A percentile compares a stretch with the other conserved stretches of the same genome.
phyloP scores from a whole-genome alignment of 2,113 vertebrate species.

The Nothobranchius kuhntae region DNA sequence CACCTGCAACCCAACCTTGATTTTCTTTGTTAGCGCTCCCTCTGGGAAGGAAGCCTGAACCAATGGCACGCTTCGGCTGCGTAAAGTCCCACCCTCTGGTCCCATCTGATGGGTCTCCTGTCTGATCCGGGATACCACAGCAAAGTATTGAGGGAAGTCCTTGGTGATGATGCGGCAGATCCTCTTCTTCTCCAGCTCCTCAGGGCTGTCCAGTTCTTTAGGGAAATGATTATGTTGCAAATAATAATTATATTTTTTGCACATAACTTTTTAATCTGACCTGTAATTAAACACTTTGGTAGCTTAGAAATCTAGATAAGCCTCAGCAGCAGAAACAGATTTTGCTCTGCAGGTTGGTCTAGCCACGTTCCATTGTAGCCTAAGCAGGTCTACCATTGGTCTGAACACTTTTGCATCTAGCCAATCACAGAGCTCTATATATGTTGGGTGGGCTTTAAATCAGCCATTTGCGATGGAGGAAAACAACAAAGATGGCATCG shows the following conservation, averaged over 20 bases:
- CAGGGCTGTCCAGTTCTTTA: slow-evolving; percentile 88
- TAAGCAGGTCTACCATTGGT: too few species aligned
- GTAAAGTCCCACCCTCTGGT: slow-evolving; percentile 92
- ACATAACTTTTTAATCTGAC: background rate
- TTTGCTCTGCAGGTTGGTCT: too few species aligned
- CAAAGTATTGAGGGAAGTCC: slow-evolving; percentile 98
- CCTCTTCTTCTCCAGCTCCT: slow-evolving; percentile 93
- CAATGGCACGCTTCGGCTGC: slow-evolving; percentile 87
- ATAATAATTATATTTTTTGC: background rate
- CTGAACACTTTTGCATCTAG: too few species aligned
- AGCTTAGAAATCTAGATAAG: too few species aligned
- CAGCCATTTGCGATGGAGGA: too few species aligned
- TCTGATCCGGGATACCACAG: slow-evolving; percentile 94
- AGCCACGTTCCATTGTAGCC: too few species aligned
- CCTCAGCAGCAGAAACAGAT: too few species aligned
- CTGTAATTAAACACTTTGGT: too few species aligned
- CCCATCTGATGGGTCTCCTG: slow-evolving; percentile 98
- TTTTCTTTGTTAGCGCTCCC: slow-evolving; percentile 95
- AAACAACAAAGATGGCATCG: too few species aligned
- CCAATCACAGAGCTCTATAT: too few species aligned
- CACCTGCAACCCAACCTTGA: slow-evolving; percentile 97
- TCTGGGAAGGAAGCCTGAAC: slow-evolving; percentile 96
- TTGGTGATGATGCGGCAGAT: slow-evolving; percentile 97
- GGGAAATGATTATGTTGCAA: background rate
- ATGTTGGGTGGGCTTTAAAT: too few species aligned